Evolutionary conservation across 2,888 invertebrate species (phyloP).

Genomic region (Chaetoderma sp.): DNA sequence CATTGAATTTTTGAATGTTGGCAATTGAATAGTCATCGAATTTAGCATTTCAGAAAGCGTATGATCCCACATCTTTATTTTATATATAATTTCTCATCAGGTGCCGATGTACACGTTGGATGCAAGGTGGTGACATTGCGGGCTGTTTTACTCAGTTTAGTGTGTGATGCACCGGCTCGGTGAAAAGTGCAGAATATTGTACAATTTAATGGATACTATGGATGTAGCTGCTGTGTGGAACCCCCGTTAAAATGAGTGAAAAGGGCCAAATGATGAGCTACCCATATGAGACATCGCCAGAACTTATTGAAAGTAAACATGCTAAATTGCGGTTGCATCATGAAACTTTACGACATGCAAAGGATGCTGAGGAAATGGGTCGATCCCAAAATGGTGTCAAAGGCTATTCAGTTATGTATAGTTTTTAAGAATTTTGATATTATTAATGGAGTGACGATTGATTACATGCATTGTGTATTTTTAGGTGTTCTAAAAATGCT

Average conservation of each 20-base stretch:
- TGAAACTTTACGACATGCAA: background rate
- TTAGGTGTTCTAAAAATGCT: slow-evolving; percentile 38
- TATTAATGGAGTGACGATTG: slow-evolving; percentile 34
- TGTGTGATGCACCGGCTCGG: slow-evolving; percentile 13
- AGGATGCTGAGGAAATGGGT: background rate
- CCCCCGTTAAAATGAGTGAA: background rate
- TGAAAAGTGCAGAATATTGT: background rate
- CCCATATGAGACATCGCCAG: background rate
- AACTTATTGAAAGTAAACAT: background rate
- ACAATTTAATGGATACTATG: no score
- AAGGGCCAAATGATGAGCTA: background rate
- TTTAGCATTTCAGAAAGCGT: no score
- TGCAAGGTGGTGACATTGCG: no score
- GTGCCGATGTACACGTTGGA: no score
- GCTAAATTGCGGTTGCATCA: background rate
- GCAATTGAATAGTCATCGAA: no score
- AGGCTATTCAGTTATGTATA: slow-evolving; percentile 12
- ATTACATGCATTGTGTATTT: slow-evolving; percentile 46
- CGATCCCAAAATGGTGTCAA: background rate
- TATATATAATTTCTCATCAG: no score
- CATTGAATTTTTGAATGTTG: no score
- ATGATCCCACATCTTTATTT: no score
- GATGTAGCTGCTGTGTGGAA: slow-evolving; percentile 11
- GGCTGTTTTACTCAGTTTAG: background rate
- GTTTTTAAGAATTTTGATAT: slow-evolving; percentile 33